These are phyloP conservation scores for Falco rusticolus DNA, from an alignment of 2,797 vertebrate genomes.

Conservation along the genomic window DNA sequence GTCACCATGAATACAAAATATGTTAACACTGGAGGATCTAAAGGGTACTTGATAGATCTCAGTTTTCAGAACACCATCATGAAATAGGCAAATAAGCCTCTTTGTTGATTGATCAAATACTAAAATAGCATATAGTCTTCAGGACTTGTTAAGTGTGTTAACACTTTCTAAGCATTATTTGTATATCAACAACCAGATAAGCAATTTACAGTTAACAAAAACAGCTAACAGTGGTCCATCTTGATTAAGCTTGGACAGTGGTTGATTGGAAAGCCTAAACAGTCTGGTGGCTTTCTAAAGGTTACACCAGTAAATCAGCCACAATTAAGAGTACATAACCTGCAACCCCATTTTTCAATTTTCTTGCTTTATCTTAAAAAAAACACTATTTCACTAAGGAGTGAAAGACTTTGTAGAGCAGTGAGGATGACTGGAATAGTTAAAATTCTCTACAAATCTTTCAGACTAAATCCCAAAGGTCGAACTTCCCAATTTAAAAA, in stretches of 20 bases:
- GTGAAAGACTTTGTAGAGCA: background rate
- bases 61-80: background rate
- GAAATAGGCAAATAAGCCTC: background rate
- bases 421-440: background rate
- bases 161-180: background rate
- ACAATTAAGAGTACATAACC: background rate
- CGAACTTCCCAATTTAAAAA: background rate
- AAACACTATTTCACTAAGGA: background rate
- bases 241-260: background rate
- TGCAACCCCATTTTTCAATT: background rate
- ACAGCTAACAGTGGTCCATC: background rate
- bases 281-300: background rate
- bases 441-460: background rate
- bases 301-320: background rate
- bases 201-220: background rate
- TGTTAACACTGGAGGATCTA: background rate
- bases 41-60: background rate
- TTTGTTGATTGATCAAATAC: background rate
- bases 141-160: background rate
- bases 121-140: background rate
- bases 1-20: background rate
- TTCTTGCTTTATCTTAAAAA: background rate
- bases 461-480: background rate
- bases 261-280: background rate
- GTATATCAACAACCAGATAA: background rate